Conservation (phyloP, 2,797 vertebrate species). For the Cryptoblepharus egeriae region DNA sequence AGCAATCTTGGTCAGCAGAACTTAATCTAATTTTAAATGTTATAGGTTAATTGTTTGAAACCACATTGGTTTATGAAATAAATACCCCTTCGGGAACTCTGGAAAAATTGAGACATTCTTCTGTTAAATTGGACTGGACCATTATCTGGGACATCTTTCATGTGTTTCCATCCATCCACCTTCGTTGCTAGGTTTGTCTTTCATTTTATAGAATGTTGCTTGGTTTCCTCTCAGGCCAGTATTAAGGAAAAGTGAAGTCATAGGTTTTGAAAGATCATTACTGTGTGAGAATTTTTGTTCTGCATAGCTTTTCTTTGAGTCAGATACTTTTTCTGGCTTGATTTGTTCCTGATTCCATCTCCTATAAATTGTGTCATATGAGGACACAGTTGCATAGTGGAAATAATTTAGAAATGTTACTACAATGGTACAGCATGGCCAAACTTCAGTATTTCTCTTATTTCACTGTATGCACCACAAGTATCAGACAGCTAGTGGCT, state of each 20-base stretch:
- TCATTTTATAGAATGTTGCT: slow-evolving; percentile 47
- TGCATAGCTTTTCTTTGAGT: slow-evolving; percentile 59
- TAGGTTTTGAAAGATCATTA: slow-evolving; percentile 52
- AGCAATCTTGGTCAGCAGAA: not conserved
- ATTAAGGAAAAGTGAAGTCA: slow-evolving; percentile 61
- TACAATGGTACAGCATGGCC: not conserved
- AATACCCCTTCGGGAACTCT: slow-evolving; percentile 19
- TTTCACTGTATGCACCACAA: no score
- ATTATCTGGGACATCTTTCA: slow-evolving; percentile 1
- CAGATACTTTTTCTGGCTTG: slow-evolving; percentile 59
- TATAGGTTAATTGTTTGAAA: slow-evolving; percentile 22
- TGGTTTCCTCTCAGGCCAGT: slow-evolving; percentile 50
- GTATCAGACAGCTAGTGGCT: no score
- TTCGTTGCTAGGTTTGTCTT: slow-evolving; percentile 41
- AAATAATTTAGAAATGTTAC: slow-evolving; percentile 8
- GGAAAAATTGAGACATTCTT: slow-evolving; percentile 39
- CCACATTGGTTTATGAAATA: slow-evolving; percentile 13
- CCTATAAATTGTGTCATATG: slow-evolving; percentile 60
- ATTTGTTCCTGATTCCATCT: slow-evolving; percentile 55
- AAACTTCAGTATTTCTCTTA: slow-evolving; percentile 27
- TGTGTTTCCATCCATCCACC: slow-evolving; percentile 35
- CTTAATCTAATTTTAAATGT: slow-evolving; percentile 19
- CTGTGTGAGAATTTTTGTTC: slow-evolving; percentile 65
- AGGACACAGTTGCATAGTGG: slow-evolving; percentile 52
- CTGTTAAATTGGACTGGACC: slow-evolving; percentile 13